Base-by-base conservation (phyloP, 2,113 vertebrate species). In the Eira barbara region DNA sequence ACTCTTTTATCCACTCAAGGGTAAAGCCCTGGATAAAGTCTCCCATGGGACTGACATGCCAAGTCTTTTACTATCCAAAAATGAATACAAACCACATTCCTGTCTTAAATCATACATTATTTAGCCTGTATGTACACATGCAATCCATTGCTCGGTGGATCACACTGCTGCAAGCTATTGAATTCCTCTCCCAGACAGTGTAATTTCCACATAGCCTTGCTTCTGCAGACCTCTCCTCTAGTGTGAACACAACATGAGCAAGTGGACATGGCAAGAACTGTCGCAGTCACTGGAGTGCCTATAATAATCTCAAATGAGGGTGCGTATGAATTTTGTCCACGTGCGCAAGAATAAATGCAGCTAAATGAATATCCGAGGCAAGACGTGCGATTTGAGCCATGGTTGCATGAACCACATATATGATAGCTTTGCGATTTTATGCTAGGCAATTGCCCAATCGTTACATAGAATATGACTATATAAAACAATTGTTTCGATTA, bases 1-100 rank as follows among this genome's bases (percentile, higher is more conserved):
- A 97, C 91, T 97, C 92, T 98, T 98, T 98, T 96, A 98, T 97
- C 81, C 93, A 97, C 97, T 98, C 98, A 94, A 97, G 97, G 97
- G 94, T 93, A 97, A 98, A 94, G 78, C 93, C 96, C 93, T 98
- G 97, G 94, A 97, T 98, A 97, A 93, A 94, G 55, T 97, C 95
- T 69, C 97, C 88, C 94, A 71, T n/a, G 98, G 89, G 86, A 96
- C 3, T 2, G 0, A 90, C 71, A 95, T 13, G 15, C 39, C 97
- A 97, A 97, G 88, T 97, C 95, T 98, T 96, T 95, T 95, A 88
- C 81, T 96, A 93, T 90, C 34, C 4, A 34, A 97, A 89, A 73
- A 97, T 97, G 96, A 98, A 96, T 92, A 69, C 59, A 7, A 6
- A 97, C 52, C 71, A 81, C n/a, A 96, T 82, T 86, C 84, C 85